Evolutionary conservation across 1,140 invertebrate genomes (phyloP).

Genomic region (Apis florea): DNA sequence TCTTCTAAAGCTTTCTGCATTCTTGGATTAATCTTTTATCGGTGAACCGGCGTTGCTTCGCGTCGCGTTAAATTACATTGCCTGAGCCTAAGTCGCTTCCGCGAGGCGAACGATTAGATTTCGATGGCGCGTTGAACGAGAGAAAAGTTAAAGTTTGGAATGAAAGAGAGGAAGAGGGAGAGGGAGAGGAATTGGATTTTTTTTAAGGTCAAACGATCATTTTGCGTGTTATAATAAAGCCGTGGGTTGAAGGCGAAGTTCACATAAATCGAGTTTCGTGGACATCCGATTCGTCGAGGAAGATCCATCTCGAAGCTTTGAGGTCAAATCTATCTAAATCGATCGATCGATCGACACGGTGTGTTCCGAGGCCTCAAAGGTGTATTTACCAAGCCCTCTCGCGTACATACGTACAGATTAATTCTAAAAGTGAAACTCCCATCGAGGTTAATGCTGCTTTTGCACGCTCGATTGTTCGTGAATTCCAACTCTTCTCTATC

Average conservation of each 20-base stretch:
- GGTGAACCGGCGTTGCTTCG: background rate
- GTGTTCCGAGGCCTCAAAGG: constrained; percentile 27
- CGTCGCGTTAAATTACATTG: constrained; percentile 32
- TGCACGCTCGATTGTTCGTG: background rate
- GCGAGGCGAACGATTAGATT: constrained; percentile 46
- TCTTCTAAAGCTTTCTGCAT: background rate
- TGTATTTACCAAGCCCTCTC: constrained; percentile 13
- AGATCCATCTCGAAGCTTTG: constrained; percentile 27
- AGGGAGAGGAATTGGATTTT: background rate
- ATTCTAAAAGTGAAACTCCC: background rate
- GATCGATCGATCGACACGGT: constrained; percentile 54
- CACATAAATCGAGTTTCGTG: constrained; percentile 31
- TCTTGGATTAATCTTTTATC: background rate
- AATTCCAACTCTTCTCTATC: background rate
- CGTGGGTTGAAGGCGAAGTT: constrained; percentile 43
- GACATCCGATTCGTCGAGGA: background rate
- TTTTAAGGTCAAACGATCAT: constrained; percentile 37
- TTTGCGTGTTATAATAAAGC: constrained; percentile 39
- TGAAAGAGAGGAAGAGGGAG: background rate
- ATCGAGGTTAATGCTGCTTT: constrained; percentile 25
- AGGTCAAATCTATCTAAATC: constrained; percentile 57
- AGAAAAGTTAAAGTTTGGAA: background rate
- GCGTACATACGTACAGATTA: constrained; percentile 2
- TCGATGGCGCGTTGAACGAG: constrained; percentile 21
- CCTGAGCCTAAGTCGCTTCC: constrained; percentile 6